Percentiles rank a stretch among this genome's conserved stretches.
phyloP scores from a whole-genome alignment of 1,140 invertebrate genomes.

The Drosophila virilis region DNA sequence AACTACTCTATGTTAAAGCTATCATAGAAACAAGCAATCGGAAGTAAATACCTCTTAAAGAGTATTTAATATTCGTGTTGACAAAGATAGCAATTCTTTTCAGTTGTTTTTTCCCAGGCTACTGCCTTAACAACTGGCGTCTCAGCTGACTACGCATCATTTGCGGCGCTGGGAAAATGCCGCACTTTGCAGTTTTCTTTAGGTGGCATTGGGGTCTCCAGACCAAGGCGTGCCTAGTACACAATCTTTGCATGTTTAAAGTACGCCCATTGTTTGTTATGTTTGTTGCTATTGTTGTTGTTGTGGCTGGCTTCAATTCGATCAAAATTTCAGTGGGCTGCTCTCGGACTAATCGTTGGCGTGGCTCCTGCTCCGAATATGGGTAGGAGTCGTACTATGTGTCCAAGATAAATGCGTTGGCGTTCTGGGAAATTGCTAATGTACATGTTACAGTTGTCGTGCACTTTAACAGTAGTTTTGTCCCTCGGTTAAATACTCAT shows the following conservation, averaged over 20 bases:
- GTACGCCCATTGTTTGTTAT: slow-evolving; percentile 51
- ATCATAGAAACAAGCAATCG: too few relatives aligned
- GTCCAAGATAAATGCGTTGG: slow-evolving; percentile 75
- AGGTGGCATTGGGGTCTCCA: slow-evolving; percentile 38
- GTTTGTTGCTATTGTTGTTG: slow-evolving; percentile 31
- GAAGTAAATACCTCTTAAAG: too few relatives aligned
- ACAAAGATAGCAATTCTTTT: too few relatives aligned
- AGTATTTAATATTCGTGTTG: neutral
- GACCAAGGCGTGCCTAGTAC: slow-evolving; percentile 49
- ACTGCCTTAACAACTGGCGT: slow-evolving; percentile 39
- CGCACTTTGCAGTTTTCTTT: slow-evolving; percentile 58
- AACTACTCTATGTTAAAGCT: too few relatives aligned
- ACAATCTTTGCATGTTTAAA: slow-evolving; percentile 56
- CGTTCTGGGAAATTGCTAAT: slow-evolving; percentile 80
- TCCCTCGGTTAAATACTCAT: slow-evolving; percentile 33
- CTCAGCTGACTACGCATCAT: slow-evolving; percentile 32
- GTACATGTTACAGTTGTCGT: slow-evolving; percentile 40
- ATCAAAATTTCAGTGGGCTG: slow-evolving; percentile 66
- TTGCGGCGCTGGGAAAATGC: slow-evolving; percentile 61
- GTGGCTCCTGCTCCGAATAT: slow-evolving; percentile 7
- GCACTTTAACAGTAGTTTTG: slow-evolving; percentile 53
- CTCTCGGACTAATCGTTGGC: slow-evolving; percentile 66
- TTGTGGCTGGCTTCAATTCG: slow-evolving; percentile 41
- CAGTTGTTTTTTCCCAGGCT: slow-evolving; percentile 32
- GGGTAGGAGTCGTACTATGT: neutral